Percentiles rank a stretch among this genome's conserved stretches.
Conservation (phyloP, 2,888 invertebrate genomes). For the Syritta pipiens region DNA sequence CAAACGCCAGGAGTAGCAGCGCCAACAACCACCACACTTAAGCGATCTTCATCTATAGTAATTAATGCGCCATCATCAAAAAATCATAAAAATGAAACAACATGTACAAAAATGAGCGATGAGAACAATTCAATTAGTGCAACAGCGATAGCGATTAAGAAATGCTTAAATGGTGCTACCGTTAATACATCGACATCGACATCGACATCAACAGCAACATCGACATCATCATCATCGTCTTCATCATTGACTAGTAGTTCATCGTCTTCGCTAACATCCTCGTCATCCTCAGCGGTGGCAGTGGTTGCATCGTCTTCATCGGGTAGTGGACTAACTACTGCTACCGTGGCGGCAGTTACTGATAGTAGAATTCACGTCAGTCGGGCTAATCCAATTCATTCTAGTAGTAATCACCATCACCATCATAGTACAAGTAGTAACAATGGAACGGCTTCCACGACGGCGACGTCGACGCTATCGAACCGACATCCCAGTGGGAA, state of each 20-base stretch:
- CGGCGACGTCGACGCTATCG: slow-evolving; percentile 59
- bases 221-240: slow-evolving; percentile 23
- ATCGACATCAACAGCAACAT: slow-evolving; percentile 27
- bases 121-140: slow-evolving; percentile 83
- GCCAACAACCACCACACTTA: slow-evolving; percentile 21
- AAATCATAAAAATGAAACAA: slow-evolving; percentile 83
- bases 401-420: slow-evolving; percentile 53
- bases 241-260: slow-evolving; percentile 55
- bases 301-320: slow-evolving; percentile 33
- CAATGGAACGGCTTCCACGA: slow-evolving; percentile 67
- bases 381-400: slow-evolving; percentile 62
- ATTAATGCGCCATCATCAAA: slow-evolving; percentile 68
- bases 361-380: slow-evolving; percentile 62
- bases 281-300: slow-evolving; percentile 73
- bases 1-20: slow-evolving; percentile 65
- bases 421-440: slow-evolving; percentile 51
- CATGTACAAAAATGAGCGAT: slow-evolving; percentile 85
- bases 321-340: slow-evolving; percentile 25
- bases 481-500: slow-evolving; percentile 28
- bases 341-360: slow-evolving; percentile 70
- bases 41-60: slow-evolving; percentile 54
- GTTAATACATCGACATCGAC: slow-evolving; percentile 64
- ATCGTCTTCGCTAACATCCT: slow-evolving; percentile 71
- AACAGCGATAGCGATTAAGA: slow-evolving; percentile 78
- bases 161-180: slow-evolving; percentile 84